Evolutionary conservation across 2,113 vertebrate species (phyloP), one percentile per base, ranked within the genome.

Genomic region (Sula dactylatra): DNA sequence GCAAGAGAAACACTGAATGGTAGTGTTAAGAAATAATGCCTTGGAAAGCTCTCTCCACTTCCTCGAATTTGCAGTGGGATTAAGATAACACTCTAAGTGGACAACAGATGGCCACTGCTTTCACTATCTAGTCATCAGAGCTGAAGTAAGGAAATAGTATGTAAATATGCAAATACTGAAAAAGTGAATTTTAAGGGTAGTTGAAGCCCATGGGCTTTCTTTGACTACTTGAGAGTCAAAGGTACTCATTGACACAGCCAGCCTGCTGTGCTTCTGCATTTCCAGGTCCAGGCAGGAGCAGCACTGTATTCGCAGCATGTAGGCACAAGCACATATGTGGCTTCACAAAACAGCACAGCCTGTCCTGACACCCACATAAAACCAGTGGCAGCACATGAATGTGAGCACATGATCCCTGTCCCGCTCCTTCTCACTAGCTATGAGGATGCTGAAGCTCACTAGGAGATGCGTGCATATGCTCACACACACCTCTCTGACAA

Each of bases 391-490:
- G 21, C 5, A 13, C 16, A 6, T 16, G 67, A 56, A 18, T n/a
- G n/a, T n/a, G n/a, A n/a, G n/a, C 14, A 22, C 7, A 32, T n/a
- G 31, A 21, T 22, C 14, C 22, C 26, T 36, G 44, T 66, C 31
- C 36, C 52, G 38, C 22, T 45, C 45, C 16, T 64, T 40, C 11
- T 83, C 8, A 7, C 31, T 19, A 25, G 32, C 17, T 62, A 62
- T 32, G 65, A 56, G 5, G 25, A 45, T 45, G 17, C 25, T 55
- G 55, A 70, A 49, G 25, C 7, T 65, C 49, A 5, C 24, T n/a
- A 40, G 40, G 12, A 32, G 29, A 22, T 31, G 24, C 1, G 4
- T 0, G 3, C 6, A 2, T 18, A 16, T 26, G 24, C 8, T 3
- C 19, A 3, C 19, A 5, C 4, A 2, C 4, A 5, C 13, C 5